Percentiles rank a stretch among this genome's conserved stretches.
These are phyloP conservation scores for Sylvia borin DNA, from an alignment of 2,797 vertebrate genomes.

Conservation along the genomic window DNA sequence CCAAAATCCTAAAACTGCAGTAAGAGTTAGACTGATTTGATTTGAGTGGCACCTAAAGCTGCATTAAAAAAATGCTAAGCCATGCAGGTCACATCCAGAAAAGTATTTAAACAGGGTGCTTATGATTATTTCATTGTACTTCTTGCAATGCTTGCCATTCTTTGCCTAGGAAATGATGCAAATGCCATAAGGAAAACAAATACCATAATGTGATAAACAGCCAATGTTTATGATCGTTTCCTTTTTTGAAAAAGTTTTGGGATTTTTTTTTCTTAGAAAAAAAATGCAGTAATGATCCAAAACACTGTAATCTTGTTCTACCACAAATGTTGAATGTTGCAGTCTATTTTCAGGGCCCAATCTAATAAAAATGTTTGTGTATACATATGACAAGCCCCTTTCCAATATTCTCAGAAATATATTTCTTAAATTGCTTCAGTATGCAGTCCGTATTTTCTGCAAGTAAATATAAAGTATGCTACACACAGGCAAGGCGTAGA, in stretches of 20 bases:
- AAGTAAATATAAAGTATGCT: not conserved
- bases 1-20: not conserved
- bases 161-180: not conserved
- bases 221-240: not conserved
- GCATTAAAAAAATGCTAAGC: not conserved
- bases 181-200: conserved; percentile 1
- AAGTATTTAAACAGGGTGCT: not conserved
- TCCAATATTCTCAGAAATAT: not conserved
- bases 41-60: not conserved
- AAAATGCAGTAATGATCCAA: not conserved
- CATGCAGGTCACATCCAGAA: not conserved
- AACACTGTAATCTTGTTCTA: not conserved
- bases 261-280: not conserved
- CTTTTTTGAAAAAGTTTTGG: conserved; percentile 8
- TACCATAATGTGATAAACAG: not conserved
- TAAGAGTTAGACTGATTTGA: not conserved
- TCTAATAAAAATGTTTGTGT: not conserved
- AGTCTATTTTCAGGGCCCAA: not conserved
- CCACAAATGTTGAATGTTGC: not conserved
- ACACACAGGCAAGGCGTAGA: not conserved
- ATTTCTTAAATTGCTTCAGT: not conserved
- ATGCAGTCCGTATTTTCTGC: not conserved
- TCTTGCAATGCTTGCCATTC: not conserved
- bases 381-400: not conserved
- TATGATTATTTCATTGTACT: not conserved